These are phyloP conservation scores for Hirundo rustica DNA, from an alignment of 2,797 vertebrate genomes.

Conservation along the genomic window DNA sequence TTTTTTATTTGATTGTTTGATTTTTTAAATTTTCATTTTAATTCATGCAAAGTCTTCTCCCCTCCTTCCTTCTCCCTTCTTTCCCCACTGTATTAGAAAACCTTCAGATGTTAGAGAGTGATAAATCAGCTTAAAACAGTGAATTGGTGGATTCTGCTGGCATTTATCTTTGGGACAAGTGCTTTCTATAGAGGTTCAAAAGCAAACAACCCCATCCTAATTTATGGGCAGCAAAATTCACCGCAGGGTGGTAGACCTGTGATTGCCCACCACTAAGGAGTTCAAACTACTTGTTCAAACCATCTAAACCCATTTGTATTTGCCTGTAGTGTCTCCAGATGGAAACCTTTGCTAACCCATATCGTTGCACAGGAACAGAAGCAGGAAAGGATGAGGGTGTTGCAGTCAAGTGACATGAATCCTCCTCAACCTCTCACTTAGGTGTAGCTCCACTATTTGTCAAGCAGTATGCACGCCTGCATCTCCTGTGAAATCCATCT, in stretches of 20 bases:
- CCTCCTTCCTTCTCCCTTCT: background rate
- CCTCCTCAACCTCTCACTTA: background rate
- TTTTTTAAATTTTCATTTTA: background rate
- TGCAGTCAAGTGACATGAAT: background rate
- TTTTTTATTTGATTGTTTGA: background rate
- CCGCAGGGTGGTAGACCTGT: background rate
- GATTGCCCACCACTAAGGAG: background rate
- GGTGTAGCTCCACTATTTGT: background rate
- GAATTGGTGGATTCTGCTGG: background rate
- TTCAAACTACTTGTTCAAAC: background rate
- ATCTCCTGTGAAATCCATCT: background rate
- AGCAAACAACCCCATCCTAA: background rate
- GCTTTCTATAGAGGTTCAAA: background rate
- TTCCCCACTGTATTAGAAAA: background rate
- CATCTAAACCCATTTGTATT: background rate
- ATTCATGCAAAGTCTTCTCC: fast-evolving
- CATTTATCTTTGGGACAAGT: background rate
- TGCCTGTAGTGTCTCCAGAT: background rate
- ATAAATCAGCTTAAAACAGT: background rate
- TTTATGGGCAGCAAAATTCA: background rate
- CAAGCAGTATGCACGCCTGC: background rate
- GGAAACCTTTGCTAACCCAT: background rate
- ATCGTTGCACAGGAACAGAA: background rate
- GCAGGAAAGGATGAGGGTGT: background rate
- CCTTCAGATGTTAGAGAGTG: background rate